These are phyloP conservation scores for Pseudoatta argentina DNA, from an alignment of 1,140 invertebrate genomes.

Conservation along the genomic window DNA sequence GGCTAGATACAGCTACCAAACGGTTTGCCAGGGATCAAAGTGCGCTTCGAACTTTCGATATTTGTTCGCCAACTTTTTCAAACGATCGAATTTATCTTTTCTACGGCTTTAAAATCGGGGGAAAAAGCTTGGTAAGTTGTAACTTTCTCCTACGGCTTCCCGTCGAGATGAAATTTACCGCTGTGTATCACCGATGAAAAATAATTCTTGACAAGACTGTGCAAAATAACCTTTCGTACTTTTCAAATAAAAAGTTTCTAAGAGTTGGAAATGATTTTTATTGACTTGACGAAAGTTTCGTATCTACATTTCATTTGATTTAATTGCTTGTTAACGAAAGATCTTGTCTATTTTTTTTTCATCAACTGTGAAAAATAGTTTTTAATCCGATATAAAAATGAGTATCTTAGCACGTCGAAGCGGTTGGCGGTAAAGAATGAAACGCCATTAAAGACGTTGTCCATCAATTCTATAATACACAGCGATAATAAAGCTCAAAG, in stretches of 20 bases:
- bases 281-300: background rate
- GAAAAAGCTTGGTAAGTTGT: constrained; percentile 20
- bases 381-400: background rate
- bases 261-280: background rate
- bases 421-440: background rate
- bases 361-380: background rate
- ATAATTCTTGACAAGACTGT: constrained; percentile 31
- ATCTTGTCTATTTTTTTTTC: background rate
- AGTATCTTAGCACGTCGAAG: background rate
- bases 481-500: constrained; percentile 42
- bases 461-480: constrained; percentile 10
- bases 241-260: background rate
- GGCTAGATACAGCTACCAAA: constrained; percentile 29
- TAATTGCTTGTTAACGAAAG: background rate
- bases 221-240: constrained; percentile 27
- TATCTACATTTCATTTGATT: background rate
- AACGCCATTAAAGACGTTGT: constrained; percentile 13
- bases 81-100: constrained; percentile 50
- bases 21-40: constrained; percentile 40
- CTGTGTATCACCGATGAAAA: background rate
- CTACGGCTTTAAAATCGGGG: constrained; percentile 38
- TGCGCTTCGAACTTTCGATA: constrained; percentile 51
- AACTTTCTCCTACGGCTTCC: constrained; percentile 27
- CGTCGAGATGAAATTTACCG: constrained; percentile 36
- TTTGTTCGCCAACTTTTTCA: constrained; percentile 52